Percentiles rank a stretch among this genome's conserved stretches.
These are phyloP conservation scores for Loxodonta africana DNA, from an alignment of 2,113 vertebrate genomes.

Conservation along the genomic window DNA sequence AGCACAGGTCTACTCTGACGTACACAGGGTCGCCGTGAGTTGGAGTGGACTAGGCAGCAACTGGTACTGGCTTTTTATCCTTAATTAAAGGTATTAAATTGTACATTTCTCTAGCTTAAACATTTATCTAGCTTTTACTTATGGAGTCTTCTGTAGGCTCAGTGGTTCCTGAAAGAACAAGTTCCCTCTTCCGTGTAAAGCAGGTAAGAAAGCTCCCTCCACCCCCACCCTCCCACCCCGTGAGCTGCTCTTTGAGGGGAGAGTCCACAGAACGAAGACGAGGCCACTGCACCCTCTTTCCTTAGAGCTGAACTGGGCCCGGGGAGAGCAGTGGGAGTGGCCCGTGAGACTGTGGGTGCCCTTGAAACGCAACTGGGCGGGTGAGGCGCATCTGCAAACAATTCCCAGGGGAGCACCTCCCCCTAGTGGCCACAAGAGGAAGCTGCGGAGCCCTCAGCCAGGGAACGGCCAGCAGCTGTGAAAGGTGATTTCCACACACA, in stretches of 20 bases:
- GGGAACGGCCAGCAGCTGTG: background rate
- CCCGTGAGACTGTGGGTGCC: background rate
- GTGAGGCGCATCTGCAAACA: background rate
- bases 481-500: background rate
- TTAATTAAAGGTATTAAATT: constrained; percentile 16
- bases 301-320: background rate
- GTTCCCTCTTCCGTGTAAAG: background rate
- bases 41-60: background rate
- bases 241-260: background rate
- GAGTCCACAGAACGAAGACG: background rate
- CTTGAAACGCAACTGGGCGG: background rate
- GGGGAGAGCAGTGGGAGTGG: background rate
- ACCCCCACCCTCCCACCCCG: background rate
- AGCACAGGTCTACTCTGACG: background rate
- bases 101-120: background rate
- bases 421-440: constrained; percentile 60
- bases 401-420: background rate
- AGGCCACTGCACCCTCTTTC: background rate
- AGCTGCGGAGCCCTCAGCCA: background rate
- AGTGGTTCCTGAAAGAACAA: background rate
- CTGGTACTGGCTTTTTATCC: background rate
- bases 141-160: background rate
- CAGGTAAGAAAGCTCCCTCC: background rate
- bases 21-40: background rate
- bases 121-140: background rate